Evolutionary conservation across 2,888 invertebrate genomes (phyloP).

Genomic region (Strigamia crassipes): DNA sequence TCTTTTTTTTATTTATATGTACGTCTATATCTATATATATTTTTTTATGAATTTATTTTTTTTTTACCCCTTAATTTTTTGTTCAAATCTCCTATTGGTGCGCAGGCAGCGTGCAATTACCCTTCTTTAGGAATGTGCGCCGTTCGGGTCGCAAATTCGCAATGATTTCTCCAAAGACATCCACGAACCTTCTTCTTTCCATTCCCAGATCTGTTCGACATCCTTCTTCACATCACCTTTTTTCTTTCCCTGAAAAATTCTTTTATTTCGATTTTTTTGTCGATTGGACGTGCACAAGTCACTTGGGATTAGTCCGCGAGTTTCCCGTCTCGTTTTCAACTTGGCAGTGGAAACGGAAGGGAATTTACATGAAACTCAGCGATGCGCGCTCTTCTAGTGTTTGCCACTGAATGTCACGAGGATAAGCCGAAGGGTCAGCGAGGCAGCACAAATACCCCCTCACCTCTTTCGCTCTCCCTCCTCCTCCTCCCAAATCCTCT

Average conservation of each 20-base stretch:
- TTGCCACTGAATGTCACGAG: slow-evolving; percentile 27
- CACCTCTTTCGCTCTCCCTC: not conserved
- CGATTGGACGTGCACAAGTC: slow-evolving; percentile 22
- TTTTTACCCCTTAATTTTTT: not conserved
- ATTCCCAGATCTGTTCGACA: slow-evolving; percentile 13
- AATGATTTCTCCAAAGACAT: slow-evolving; percentile 32
- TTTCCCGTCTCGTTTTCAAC: slow-evolving; percentile 27
- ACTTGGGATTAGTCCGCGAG: slow-evolving; percentile 15
- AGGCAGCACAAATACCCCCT: slow-evolving; percentile 26
- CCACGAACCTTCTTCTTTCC: not conserved
- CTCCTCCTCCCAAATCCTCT: slow-evolving; percentile 15
- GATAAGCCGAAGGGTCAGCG: slow-evolving; percentile 30
- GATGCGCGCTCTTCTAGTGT: slow-evolving; percentile 22
- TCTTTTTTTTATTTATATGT: too few species aligned
- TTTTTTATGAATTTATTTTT: not conserved
- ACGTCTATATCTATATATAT: too few species aligned
- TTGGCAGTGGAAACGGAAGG: slow-evolving; percentile 3
- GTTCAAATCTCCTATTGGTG: not conserved
- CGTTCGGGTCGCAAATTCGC: slow-evolving; percentile 8
- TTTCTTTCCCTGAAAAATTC: not conserved
- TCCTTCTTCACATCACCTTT: not conserved
- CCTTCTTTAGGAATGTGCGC: slow-evolving; percentile 17
- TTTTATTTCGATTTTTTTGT: slow-evolving; percentile 21
- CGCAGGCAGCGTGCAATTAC: not conserved
- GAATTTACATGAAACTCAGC: slow-evolving; percentile 28